A percentile compares a stretch with the other conserved stretches of the same genome.
Conservation (phyloP, 2,888 invertebrate species). For the Congeria kusceri region DNA sequence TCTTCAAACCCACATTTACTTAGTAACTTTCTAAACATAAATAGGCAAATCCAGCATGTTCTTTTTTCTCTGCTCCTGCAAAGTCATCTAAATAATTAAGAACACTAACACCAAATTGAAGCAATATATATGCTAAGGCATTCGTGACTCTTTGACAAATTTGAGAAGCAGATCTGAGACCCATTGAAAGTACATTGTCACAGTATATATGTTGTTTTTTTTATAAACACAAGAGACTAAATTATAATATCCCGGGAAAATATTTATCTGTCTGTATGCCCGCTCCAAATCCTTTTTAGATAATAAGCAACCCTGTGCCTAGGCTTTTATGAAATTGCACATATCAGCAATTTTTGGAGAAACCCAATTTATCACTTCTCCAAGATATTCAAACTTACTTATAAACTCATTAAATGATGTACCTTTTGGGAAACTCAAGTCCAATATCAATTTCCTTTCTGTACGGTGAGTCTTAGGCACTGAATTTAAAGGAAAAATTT, state of each 20-base stretch:
- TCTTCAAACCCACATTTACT: slow-evolving; percentile 1
- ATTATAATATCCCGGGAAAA: background rate
- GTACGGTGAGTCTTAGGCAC: no score
- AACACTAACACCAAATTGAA: background rate
- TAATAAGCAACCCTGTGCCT: background rate
- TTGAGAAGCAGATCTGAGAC: background rate
- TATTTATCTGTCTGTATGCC: slow-evolving; percentile 8
- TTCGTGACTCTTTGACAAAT: slow-evolving; percentile 2
- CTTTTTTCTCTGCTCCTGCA: background rate
- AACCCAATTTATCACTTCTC: background rate
- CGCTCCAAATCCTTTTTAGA: background rate
- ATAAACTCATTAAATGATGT: background rate
- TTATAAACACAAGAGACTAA: slow-evolving; percentile 7
- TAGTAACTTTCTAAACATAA: background rate
- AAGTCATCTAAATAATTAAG: slow-evolving; percentile 9
- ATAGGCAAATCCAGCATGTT: background rate
- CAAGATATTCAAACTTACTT: background rate
- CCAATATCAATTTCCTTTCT: no score
- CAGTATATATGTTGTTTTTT: background rate
- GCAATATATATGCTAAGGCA: background rate
- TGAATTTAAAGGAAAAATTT: background rate
- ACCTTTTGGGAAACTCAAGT: no score
- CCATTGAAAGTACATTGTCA: slow-evolving; percentile 3
- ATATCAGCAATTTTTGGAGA: background rate
- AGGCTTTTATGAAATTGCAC: background rate